Evolutionary conservation across 2,113 vertebrate species (phyloP).

Genomic region (Spheniscus mendiculus): DNA sequence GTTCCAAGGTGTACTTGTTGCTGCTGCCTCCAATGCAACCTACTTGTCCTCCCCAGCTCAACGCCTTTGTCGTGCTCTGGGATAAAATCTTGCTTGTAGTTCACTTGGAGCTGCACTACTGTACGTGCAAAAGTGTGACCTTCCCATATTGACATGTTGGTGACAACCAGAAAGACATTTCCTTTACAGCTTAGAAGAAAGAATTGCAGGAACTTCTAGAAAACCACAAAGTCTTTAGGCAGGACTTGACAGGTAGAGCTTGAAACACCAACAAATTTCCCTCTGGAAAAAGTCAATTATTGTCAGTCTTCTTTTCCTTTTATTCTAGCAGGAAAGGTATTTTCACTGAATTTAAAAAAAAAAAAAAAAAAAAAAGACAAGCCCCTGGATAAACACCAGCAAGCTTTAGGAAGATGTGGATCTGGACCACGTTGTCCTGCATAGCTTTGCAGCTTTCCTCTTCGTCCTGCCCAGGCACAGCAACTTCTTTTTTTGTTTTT

Average conservation of each 20-base stretch:
- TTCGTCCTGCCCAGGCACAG: neutral
- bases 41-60: neutral
- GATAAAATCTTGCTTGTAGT: neutral
- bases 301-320: neutral
- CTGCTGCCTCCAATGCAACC: neutral
- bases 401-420: neutral
- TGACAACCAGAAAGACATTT: neutral
- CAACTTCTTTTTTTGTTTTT: neutral
- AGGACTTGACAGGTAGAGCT: neutral
- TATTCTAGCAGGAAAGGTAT: neutral
- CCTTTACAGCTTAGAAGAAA: neutral
- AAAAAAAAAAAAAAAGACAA: neutral
- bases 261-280: neutral
- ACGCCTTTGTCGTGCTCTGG: neutral
- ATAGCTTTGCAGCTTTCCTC: neutral
- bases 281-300: neutral
- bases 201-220: neutral
- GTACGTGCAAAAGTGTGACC: neutral
- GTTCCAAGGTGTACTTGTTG: neutral
- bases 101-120: neutral
- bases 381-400: neutral
- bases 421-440: neutral
- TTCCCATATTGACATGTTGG: fast-evolving
- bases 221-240: neutral
- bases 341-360: neutral